A percentile compares a stretch with the other conserved stretches of the same genome.
phyloP scores from a whole-genome alignment of 2,888 invertebrate species.

The Harpalus rubripes region DNA sequence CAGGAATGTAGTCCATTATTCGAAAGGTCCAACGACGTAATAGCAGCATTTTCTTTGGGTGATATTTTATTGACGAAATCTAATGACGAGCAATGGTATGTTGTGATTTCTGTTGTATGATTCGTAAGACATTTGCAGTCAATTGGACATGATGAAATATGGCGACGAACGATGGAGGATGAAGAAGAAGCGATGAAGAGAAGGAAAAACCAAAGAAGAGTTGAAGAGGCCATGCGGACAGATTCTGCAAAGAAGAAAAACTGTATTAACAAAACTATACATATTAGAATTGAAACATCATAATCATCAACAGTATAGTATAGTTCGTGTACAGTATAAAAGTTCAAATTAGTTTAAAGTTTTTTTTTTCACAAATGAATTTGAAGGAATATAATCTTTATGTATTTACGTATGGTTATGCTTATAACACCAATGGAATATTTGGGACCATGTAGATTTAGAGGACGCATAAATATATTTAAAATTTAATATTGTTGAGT shows the following conservation, averaged over 20 bases:
- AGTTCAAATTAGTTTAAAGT: no score
- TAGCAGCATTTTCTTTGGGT: slow-evolving; percentile 72
- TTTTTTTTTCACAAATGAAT: no score
- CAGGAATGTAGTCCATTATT: slow-evolving; percentile 72
- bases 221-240: slow-evolving; percentile 50
- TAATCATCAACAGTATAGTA: no score
- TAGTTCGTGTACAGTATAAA: no score
- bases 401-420: no score
- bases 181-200: neutral
- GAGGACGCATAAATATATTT: no score
- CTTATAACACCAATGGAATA: no score
- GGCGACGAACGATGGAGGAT: slow-evolving; percentile 34
- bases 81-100: slow-evolving; percentile 84
- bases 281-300: no score
- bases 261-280: neutral
- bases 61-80: slow-evolving; percentile 85
- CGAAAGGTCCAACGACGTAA: slow-evolving; percentile 73
- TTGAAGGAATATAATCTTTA: no score
- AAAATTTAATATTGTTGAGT: no score
- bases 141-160: slow-evolving; percentile 78
- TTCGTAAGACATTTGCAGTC: slow-evolving; percentile 81
- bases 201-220: slow-evolving; percentile 21
- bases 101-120: slow-evolving; percentile 84
- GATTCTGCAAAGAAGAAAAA: slow-evolving; percentile 55
- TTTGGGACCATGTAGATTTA: no score